Evolutionary conservation across 2,888 invertebrate genomes (phyloP), one percentile per base, ranked within the genome.

Genomic region (Piscicola geometra): DNA sequence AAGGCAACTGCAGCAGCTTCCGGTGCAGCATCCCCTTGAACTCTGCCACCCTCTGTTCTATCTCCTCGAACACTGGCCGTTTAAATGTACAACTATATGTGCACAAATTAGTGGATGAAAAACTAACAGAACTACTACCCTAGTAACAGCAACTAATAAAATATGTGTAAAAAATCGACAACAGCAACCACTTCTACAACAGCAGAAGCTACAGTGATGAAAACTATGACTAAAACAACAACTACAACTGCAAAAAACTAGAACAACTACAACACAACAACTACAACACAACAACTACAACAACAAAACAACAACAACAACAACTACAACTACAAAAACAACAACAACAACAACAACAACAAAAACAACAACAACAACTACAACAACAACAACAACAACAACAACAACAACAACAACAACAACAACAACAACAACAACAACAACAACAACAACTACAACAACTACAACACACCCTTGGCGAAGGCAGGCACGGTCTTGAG

Each of bases 1-100:
- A 91, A 0, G 96, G 96, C 89, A 94, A 92, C 76, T 93, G 92
- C 80, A 93, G 90, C 79, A 99, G 89, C 84, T 92, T 92, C 30
- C 89, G 90, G 81, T 91, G 90, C 74, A 99, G 86, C 83, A 92
- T 91, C 75, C 90, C 89, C 82, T 93, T 90, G 76, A 98, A 89
- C 77, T 90, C 90, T 72, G 89, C 88, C 78, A 98, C 93, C 82
- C 93, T 91, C 79, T 90, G 90, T 84, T 98, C 97, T 9, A 97
- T 94, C 88, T 97, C 96, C 76, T 89, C 89, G 79, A 96, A 89
- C 64, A 97, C 94, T 87, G 81, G 15, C 81, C 47, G 32, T 18
- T 67, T 67, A 30, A 69, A 15, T 32, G 12, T 15, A 12, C 35
- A 28, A 66, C 28, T 15, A 12, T 0, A 73, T 21, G 71, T 73